A percentile compares a stretch with the other conserved stretches of the same genome.
phyloP scores from a whole-genome alignment of 2,113 vertebrate species.

The Aythya baeri region DNA sequence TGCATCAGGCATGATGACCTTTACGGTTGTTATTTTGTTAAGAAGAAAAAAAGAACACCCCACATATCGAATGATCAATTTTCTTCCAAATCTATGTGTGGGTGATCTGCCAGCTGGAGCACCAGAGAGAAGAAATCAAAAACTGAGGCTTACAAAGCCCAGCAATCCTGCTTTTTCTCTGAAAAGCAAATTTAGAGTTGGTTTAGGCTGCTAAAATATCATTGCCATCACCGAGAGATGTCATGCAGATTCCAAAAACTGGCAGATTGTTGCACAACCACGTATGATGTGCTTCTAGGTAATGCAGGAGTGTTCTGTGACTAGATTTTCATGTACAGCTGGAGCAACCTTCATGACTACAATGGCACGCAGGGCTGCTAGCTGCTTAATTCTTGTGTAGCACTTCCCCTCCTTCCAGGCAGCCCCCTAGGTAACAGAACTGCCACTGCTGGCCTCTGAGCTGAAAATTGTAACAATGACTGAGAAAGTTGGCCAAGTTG shows the following conservation, averaged over 20 bases:
- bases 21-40: slow-evolving; percentile 79
- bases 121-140: slow-evolving; percentile 8
- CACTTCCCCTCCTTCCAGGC: background rate
- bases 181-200: slow-evolving; percentile 21
- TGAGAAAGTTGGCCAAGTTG: background rate
- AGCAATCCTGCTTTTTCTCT: slow-evolving; percentile 1
- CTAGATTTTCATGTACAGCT: background rate
- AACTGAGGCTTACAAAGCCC: slow-evolving; percentile 7
- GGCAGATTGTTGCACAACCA: slow-evolving; percentile 22
- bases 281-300: background rate
- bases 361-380: background rate
- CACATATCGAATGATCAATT: slow-evolving; percentile 16
- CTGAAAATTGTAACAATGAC: background rate
- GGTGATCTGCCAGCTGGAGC: slow-evolving; percentile 56
- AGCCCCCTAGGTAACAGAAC: background rate
- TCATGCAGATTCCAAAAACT: slow-evolving; percentile 13
- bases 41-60: slow-evolving; percentile 38
- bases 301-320: background rate
- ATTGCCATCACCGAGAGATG: background rate
- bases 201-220: slow-evolving; percentile 44
- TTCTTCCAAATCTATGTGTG: slow-evolving; percentile 3
- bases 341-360: background rate
- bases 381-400: background rate
- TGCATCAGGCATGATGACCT: slow-evolving; percentile 87
- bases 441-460: background rate